Evolutionary conservation across 2,888 invertebrate species (phyloP), one percentile per base, ranked within the genome.

Genomic region (Allophyes oxyacanthae): DNA sequence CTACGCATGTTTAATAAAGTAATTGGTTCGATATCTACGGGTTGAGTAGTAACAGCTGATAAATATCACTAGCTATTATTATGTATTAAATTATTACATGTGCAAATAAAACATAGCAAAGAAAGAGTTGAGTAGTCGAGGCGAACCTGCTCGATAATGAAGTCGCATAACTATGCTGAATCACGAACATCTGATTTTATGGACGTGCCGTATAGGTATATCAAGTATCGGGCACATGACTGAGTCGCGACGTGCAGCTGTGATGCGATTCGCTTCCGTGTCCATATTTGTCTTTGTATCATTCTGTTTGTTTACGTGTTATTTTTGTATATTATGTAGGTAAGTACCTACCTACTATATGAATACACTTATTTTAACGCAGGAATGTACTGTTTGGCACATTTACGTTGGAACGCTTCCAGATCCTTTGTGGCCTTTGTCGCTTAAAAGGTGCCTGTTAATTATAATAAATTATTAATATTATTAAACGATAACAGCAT

Each of bases 71-170:
- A 59, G 58, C 48, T 65, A 56, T 72, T 66, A 73, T 78, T 74
- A 69, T 60, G 34, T 77, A 74, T 82, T 78, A 84, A n/a, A n/a
- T n/a, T 79, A 75, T 79, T 84, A 81, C 68, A 72, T 74, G 68
- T 69, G 70, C 76, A 78, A 83, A 81, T 82, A 82, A 82, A 80
- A 68, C 64, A 61, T 52, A 71, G 6, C 10, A 32, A 34, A 26
- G 69, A 20, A 20, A 73, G 67, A 63, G 64, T 56, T 46, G 64
- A 56, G 65, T 57, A 66, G 61, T 70, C 77, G 75, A 78, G 76
- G 74, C 64, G 70, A 84, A 87, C 88, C 84, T 82, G 88, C 88
- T 86, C 72, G 55, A 66, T 85, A 82, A 84, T 81, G 79, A 69
- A 81, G 77, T 82, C 77, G 77, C 79, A 83, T 83, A 82, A 83